Base-by-base conservation (phyloP, 30 jellyfish, hydroid and myxozoan genomes). In the Sanderia malayensis region DNA sequence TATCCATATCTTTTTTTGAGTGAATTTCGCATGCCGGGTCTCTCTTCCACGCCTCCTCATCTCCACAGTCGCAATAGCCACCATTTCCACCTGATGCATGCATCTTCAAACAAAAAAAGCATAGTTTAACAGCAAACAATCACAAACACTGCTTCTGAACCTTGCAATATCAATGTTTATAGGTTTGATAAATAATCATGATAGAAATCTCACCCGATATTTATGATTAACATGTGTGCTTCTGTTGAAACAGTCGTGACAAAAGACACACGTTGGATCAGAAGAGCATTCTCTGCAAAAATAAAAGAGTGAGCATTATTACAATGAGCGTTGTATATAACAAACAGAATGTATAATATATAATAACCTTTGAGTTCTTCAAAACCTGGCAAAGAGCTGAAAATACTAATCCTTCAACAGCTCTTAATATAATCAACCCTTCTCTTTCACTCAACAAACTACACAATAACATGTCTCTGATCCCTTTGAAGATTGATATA, bases 61-160 rank as follows among this genome's bases (percentile, higher is more conserved):
- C 98, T 0, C 98, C 98, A 44, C 98, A 92, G 61, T 92, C 98
- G 84, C 98, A 92, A 70, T 59, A 92, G 0, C 98, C 98, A 83
- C 98, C 98, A 52, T 58, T 71, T 22, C 98, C 98, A 59, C 79
- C 41, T 8, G 98, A 92, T 6, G 98, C 80, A 80, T 92, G 94
- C 77, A 92, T 75, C 98, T 92, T 32, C 18, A 68, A 44, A 24
- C n/a, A 61, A 17, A 45, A 22, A 19, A 44, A 53, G 17, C 22
- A 21, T 24, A n/a, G n/a, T n/a, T n/a, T n/a, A n/a, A n/a, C n/a
- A n/a, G n/a, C n/a, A n/a, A n/a, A n/a, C n/a, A n/a, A n/a, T n/a
- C n/a, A n/a, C n/a, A n/a, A n/a, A n/a, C n/a, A n/a, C n/a, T n/a
- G n/a, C n/a, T n/a, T n/a, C n/a, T n/a, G n/a, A n/a, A n/a, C n/a